These are phyloP conservation scores for Mormoops blainvillei DNA, from an alignment of 2,113 vertebrate species.

Conservation along the genomic window DNA sequence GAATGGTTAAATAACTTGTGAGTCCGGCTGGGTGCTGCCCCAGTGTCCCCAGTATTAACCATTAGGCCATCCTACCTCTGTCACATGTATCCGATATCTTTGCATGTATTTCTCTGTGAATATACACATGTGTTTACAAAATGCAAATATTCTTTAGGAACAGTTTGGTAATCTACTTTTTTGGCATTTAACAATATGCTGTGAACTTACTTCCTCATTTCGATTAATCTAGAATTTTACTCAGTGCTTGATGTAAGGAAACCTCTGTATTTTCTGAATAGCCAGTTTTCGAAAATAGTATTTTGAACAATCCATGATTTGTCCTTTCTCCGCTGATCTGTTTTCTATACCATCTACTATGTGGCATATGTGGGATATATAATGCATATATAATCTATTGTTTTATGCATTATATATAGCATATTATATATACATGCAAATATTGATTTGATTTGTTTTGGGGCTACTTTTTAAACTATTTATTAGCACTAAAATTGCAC, in stretches of 20 bases:
- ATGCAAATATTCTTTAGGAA: background rate
- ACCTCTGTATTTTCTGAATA: background rate
- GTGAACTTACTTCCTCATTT: background rate
- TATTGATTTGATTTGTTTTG: constrained; percentile 16
- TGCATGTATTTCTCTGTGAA: background rate
- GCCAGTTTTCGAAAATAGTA: background rate
- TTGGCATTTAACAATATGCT: background rate
- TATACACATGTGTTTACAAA: background rate
- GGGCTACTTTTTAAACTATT: background rate
- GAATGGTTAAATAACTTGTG: background rate
- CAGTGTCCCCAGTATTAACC: background rate
- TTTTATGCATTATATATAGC: background rate
- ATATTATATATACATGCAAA: background rate
- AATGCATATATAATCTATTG: background rate
- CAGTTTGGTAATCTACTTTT: background rate
- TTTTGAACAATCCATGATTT: background rate
- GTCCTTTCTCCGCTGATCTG: background rate
- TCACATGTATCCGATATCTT: background rate
- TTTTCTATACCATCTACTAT: background rate
- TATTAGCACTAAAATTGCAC: background rate
- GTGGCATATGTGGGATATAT: too few relatives aligned
- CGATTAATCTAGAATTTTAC: background rate
- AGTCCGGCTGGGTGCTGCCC: background rate
- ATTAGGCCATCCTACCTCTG: background rate
- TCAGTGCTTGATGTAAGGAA: background rate